Evolutionary conservation across 2,888 invertebrate species (phyloP).

Genomic region (Coelopa pilipes): DNA sequence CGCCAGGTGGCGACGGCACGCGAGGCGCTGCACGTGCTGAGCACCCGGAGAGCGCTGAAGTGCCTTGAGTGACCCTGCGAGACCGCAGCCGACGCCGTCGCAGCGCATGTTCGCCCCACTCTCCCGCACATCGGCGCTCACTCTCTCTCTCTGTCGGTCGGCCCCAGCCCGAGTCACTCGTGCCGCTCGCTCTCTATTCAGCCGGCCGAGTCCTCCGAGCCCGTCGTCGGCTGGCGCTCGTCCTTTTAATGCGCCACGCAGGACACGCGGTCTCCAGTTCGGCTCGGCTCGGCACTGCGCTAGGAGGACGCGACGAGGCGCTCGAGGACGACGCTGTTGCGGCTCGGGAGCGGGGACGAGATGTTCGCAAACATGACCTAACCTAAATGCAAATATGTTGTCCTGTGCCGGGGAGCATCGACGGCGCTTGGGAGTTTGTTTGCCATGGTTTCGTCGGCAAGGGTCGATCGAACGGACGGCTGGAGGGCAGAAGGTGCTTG

Average conservation of each 20-base stretch:
- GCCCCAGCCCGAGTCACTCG: neutral
- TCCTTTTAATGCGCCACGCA: constrained; percentile 21
- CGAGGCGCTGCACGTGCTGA: too few species aligned
- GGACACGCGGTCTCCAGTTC: constrained; percentile 28
- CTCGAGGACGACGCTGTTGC: neutral
- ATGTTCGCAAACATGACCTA: constrained; percentile 31
- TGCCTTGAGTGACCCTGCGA: too few species aligned
- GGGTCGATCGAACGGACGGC: too few species aligned
- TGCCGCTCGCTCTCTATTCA: neutral
- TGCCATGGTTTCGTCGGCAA: too few species aligned
- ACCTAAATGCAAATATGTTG: constrained; percentile 35
- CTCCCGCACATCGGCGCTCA: neutral
- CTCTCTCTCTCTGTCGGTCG: neutral
- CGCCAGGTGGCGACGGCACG: too few species aligned
- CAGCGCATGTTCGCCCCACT: too few species aligned
- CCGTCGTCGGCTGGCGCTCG: neutral
- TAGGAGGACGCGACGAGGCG: constrained; percentile 9
- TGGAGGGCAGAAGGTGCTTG: neutral
- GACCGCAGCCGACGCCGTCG: too few species aligned
- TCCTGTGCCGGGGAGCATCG: neutral
- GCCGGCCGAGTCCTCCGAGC: neutral
- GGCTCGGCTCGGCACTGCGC: constrained; percentile 7
- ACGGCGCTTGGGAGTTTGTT: neutral
- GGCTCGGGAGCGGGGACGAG: neutral
- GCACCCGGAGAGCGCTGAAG: too few species aligned